A percentile compares a stretch with the other conserved stretches of the same genome.
These are phyloP conservation scores for Schizaphis graminum DNA, from an alignment of 2,888 invertebrate species.

Conservation along the genomic window DNA sequence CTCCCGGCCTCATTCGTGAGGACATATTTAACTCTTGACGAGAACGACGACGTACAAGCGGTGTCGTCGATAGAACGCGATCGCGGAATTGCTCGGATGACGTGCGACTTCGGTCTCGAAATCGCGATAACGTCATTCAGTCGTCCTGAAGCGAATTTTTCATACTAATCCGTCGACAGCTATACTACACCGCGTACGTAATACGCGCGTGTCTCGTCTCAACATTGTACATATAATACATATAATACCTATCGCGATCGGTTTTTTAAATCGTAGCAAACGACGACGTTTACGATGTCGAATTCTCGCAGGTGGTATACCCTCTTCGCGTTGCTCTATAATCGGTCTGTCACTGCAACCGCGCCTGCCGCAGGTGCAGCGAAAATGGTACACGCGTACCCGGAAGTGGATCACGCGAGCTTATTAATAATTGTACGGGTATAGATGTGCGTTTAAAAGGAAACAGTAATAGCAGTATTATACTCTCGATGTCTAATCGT, in stretches of 20 bases:
- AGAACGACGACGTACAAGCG: not conserved
- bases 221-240: not conserved
- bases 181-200: not conserved
- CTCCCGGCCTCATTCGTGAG: not conserved
- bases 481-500: not conserved
- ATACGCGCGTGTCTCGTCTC: not conserved
- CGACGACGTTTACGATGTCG: not conserved
- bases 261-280: not conserved
- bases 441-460: not conserved
- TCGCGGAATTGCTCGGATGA: not conserved
- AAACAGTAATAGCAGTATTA: not conserved
- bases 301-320: not conserved
- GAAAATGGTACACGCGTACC: not conserved
- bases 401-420: not conserved
- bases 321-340: not conserved
- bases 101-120: not conserved
- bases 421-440: not conserved
- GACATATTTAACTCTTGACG: not conserved
- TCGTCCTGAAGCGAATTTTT: not conserved
- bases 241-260: not conserved
- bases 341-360: not conserved
- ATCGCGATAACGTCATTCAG: not conserved
- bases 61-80: not conserved
- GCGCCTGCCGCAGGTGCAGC: not conserved
- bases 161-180: not conserved